phyloP scores from a whole-genome alignment of 2,797 vertebrate genomes.

The Poecile montanus region DNA sequence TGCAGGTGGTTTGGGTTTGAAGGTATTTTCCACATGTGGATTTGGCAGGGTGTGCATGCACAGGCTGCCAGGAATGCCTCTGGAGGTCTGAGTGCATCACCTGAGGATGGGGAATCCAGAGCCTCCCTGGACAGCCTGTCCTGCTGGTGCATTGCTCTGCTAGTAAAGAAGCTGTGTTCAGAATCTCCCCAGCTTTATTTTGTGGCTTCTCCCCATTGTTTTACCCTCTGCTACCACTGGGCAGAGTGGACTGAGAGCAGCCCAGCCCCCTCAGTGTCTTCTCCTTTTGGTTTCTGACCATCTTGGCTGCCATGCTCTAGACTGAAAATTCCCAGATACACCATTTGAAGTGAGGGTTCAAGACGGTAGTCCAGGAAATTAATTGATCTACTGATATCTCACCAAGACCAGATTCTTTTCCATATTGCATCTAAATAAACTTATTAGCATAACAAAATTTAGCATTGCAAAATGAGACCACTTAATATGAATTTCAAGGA shows the following conservation, averaged over 20 bases:
- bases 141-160: not conserved
- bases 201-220: not conserved
- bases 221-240: not conserved
- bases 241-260: not conserved
- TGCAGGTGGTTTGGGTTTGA: not conserved
- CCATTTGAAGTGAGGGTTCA: not conserved
- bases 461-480: not conserved
- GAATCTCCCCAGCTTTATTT: not conserved
- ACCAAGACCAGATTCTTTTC: not conserved
- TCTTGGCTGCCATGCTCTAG: not conserved
- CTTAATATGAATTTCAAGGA: not conserved
- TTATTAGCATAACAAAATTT: not conserved
- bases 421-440: not conserved
- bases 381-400: not conserved
- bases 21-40: rapidly evolving
- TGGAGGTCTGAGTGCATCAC: not conserved
- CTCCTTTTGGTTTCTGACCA: not conserved
- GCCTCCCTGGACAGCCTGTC: too few relatives aligned
- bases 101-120: not conserved
- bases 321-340: not conserved
- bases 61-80: not conserved
- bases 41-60: not conserved
- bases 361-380: not conserved
- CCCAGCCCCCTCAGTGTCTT: not conserved
- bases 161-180: not conserved